Base-by-base conservation (phyloP, 2,888 invertebrate genomes). In the Anodontia alba region DNA sequence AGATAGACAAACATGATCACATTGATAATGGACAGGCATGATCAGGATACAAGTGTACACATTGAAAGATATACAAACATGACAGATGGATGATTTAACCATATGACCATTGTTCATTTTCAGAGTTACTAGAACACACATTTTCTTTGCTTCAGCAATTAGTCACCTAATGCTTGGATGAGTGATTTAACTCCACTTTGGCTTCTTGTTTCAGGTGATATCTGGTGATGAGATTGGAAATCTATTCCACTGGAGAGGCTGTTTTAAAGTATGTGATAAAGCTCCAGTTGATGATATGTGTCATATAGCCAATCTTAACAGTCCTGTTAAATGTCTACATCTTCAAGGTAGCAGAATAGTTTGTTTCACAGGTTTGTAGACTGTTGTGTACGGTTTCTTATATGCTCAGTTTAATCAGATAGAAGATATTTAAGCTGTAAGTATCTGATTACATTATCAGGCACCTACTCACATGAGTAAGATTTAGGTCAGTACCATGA, bases 151-250 rank as follows among this genome's bases (percentile, higher is more conserved):
- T n/a, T n/a, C n/a, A n/a, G n/a, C n/a, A n/a, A n/a, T n/a, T n/a
- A n/a, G n/a, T n/a, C n/a, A n/a, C n/a, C n/a, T n/a, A n/a, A n/a
- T n/a, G n/a, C n/a, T n/a, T n/a, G n/a, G n/a, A n/a, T n/a, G n/a
- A n/a, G n/a, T n/a, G n/a, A n/a, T n/a, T n/a, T n/a, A n/a, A n/a
- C n/a, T n/a, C n/a, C n/a, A n/a, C n/a, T n/a, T n/a, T n/a, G n/a
- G n/a, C n/a, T 38, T 5, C 5, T 38, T 62, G 15, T 62, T 43
- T 23, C 68, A 86, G 86, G 84, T 86, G 38, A 33, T 86, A 46
- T 78, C 80, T 10, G 84, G 86, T 20, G 84, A 86, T 77, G 86
- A 86, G 66, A 43, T 80, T 23, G 86, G 86, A 15, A 80, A 84
- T 68, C n/a, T 86, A 23, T 86, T 80, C 62, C 67, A 69, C 33